Evolutionary conservation across 1,140 invertebrate genomes (phyloP).

Genomic region (Nebria ingens): DNA sequence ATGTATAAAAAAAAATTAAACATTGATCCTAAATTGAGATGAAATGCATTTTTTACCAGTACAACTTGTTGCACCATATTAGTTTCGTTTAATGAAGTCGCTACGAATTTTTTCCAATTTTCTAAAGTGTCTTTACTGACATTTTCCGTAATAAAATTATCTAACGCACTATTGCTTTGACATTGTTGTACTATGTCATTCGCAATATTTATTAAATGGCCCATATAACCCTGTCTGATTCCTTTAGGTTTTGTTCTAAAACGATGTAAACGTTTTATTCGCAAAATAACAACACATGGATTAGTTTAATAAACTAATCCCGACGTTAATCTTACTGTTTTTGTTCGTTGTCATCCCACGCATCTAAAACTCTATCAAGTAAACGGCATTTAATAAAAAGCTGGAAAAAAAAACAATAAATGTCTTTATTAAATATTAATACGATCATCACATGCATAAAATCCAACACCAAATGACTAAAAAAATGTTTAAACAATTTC

Average conservation of each 20-base stretch:
- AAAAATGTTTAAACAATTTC: too few relatives aligned
- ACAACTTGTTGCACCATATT: conserved; percentile 50
- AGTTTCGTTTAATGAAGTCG: conserved; percentile 43
- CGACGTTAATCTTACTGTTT: conserved; percentile 36
- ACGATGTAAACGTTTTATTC: too few relatives aligned
- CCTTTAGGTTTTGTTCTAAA: conserved; percentile 26
- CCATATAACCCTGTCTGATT: conserved; percentile 40
- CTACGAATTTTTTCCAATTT: conserved; percentile 50
- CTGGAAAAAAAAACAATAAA: conserved; percentile 36
- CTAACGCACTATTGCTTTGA: conserved; percentile 35
- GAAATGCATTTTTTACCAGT: conserved; percentile 42
- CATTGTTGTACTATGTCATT: conserved; percentile 46
- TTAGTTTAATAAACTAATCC: conserved; percentile 14
- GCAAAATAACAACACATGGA: conserved; percentile 11
- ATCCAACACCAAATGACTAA: background rate
- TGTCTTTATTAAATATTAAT: too few relatives aligned
- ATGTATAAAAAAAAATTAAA: too few relatives aligned
- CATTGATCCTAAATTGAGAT: too few relatives aligned
- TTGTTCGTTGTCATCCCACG: conserved; percentile 42
- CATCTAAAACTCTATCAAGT: conserved; percentile 39
- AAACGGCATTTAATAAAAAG: conserved; percentile 41
- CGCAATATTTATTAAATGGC: conserved; percentile 39
- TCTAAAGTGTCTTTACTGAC: conserved; percentile 42
- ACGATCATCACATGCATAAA: conserved; percentile 12
- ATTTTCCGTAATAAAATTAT: conserved; percentile 42